Evolutionary conservation across 1,140 invertebrate genomes (phyloP), one percentile per base, ranked within the genome.

Genomic region (Pogonomyrmex barbatus): DNA sequence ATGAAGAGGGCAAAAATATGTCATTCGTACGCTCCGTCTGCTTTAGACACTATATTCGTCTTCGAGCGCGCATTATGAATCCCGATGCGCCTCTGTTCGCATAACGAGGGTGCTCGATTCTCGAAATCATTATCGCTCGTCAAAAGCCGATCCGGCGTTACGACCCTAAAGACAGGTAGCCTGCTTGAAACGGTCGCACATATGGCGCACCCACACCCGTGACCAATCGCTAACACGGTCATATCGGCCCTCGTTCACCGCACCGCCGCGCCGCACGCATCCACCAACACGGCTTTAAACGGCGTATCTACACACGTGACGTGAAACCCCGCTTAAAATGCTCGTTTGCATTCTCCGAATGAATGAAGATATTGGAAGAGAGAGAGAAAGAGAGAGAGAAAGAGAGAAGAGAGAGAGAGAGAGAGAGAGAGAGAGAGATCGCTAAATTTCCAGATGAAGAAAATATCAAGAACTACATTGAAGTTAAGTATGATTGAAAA

Each of bases 81-180:
- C n/a, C 42, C n/a, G 47, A 54, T 36, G 58, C 30, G 58, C 42
- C 56, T 42, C 73, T 39, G 60, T 78, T 78, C 63, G 63, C 50
- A 54, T 68, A 70, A 70, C 77, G 36, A 70, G 77, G 77, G 76
- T 78, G 60, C 33, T 81, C 77, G 79, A 83, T 83, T 62, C 68
- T 62, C 52, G 68, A 75, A 83, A 83, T 83, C 54, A 47, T 82
- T 73, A 58, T 82, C 68, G 54, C 52, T 65, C 67, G 68, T 81
- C 77, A 81, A 81, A 81, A 81, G 63, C 56, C 63, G 79, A 83
- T 75, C 79, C 42, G 54, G 68, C 68, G 54, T 83, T 83, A 83
- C 68, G 68, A 75, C 68, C 79, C 68, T 73, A 83, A 83, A 83
- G 79, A 83, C 79, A 83, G 79, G 79, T 83, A 83, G 79, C 79